Base-by-base conservation (phyloP, 1,140 invertebrate genomes). In the Elysia chlorotica region DNA sequence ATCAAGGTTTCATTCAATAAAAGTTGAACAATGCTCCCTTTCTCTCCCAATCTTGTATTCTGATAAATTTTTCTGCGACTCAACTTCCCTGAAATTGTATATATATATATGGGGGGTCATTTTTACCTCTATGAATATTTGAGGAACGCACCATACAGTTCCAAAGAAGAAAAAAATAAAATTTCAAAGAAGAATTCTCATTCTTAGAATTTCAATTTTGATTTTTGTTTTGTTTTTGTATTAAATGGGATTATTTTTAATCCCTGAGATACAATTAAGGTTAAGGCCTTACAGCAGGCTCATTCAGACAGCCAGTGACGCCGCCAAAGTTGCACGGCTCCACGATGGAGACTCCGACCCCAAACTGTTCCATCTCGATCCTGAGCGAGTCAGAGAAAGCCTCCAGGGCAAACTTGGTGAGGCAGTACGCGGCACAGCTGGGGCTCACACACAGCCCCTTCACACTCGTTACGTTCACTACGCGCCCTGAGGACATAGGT, bases 381-480 rank as follows among this genome's bases (percentile, higher is more conserved):
- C 86, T 69, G 1, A 89, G 73, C 28, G 76, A 76, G 65, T 87
- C 79, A 5, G 77, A 82, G 62, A 88, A 85, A 25, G 80, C 91
- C 35, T 90, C 85, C 2, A 95, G 77, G 0, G 89, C 95, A 25
- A 91, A 91, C 87, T 97, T 97, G 0, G 92, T 93, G 2, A 94
- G 93, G 2, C 91, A 91, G 86, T 97, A 97, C 2, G 92, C 87
- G 0, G 91, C 87, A 48, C 94, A 87, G 0, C 92, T 91, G 0
- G 94, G 94, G 21, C 95, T 87, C 0, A 92, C 88, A 73, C 91
- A 86, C 23, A 88, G 72, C 0, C 92, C 92, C 85, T 95, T 96
- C 79, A 96, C 93, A 81, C 94, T 96, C 2, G 91, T 92, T 0
- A 96, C 87, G 59, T 93, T 93, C 25, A 96, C 92, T 57, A 97